These are phyloP conservation scores for Pyralis farinalis DNA, from an alignment of 2,888 invertebrate species.

Conservation along the genomic window DNA sequence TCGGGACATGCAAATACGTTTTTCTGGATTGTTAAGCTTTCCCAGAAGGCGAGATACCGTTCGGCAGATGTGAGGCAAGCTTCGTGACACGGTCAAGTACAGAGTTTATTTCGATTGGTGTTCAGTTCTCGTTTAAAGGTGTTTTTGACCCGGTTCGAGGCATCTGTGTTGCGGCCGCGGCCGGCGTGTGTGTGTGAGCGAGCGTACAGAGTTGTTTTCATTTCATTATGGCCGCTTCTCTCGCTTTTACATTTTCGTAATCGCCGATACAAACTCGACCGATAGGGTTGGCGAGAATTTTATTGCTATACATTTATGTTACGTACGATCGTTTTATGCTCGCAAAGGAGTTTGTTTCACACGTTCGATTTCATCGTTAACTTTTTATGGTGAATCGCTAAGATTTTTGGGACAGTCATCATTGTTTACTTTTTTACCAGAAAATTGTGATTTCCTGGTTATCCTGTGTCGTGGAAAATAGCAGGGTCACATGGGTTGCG, in stretches of 20 bases:
- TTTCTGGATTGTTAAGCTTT: constrained; percentile 71
- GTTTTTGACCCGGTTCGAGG: constrained; percentile 76
- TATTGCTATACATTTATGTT: constrained; percentile 35
- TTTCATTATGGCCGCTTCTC: constrained; percentile 73
- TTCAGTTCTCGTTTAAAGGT: constrained; percentile 73
- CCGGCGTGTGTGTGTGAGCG: constrained; percentile 56
- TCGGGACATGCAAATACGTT: constrained; percentile 74
- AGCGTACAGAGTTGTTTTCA: constrained; percentile 66
- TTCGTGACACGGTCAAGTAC: constrained; percentile 75
- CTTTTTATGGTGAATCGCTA: constrained; percentile 4
- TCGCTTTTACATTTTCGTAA: constrained; percentile 76
- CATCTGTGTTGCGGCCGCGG: constrained; percentile 38
- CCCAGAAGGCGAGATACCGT: constrained; percentile 77
- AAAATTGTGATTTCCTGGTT: constrained; percentile 64
- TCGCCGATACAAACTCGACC: constrained; percentile 60
- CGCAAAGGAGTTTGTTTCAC: constrained; percentile 27
- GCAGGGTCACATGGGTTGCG: constrained; percentile 29
- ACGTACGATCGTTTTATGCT: constrained; percentile 25
- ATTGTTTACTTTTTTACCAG: constrained; percentile 52
- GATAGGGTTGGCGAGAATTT: constrained; percentile 59
- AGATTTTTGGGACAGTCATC: constrained; percentile 20
- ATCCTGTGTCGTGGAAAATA: constrained; percentile 47
- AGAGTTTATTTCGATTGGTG: constrained; percentile 70
- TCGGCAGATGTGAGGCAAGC: constrained; percentile 67
- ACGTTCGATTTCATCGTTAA: constrained; percentile 21